Evolutionary conservation across 2,888 invertebrate species (phyloP).

Genomic region (Fragum sueziense): DNA sequence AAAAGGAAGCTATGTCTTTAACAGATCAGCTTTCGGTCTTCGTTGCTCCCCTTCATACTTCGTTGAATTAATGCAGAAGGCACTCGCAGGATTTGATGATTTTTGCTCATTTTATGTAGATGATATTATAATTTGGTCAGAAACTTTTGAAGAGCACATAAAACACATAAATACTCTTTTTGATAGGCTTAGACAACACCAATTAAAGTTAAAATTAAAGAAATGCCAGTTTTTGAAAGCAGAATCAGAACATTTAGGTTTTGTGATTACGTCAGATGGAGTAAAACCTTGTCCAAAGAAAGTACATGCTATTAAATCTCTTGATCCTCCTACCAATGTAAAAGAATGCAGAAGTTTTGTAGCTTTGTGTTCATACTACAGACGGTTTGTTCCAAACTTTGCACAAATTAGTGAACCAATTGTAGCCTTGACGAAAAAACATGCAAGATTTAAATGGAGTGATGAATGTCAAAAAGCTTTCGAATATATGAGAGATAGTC

Average conservation of each 20-base stretch:
- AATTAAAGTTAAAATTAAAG: constrained; percentile 12
- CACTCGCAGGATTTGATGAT: constrained; percentile 1
- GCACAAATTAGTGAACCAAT: constrained; percentile 12
- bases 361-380: background rate
- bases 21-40: too few species aligned
- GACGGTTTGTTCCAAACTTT: constrained; percentile 14
- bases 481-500: constrained; percentile 5
- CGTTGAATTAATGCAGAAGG: constrained; percentile 12
- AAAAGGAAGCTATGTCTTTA: background rate
- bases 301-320: background rate
- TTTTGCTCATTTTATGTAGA: constrained; percentile 7
- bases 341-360: constrained; percentile 8
- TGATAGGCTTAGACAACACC: background rate
- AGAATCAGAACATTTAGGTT: constrained; percentile 3
- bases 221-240: constrained; percentile 4
- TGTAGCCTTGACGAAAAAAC: constrained; percentile 1
- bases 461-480: constrained; percentile 5
- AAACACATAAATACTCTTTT: constrained; percentile 3
- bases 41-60: constrained; percentile 2
- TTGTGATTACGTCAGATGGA: background rate
- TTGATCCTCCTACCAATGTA: background rate
- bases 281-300: constrained; percentile 7
- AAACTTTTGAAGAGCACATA: constrained; percentile 10
- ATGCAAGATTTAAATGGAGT: constrained; percentile 10
- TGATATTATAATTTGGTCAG: constrained; percentile 4